Percentiles rank a stretch among this genome's conserved stretches.
phyloP scores from a whole-genome alignment of 1,140 invertebrate species.

The Atta colombica region DNA sequence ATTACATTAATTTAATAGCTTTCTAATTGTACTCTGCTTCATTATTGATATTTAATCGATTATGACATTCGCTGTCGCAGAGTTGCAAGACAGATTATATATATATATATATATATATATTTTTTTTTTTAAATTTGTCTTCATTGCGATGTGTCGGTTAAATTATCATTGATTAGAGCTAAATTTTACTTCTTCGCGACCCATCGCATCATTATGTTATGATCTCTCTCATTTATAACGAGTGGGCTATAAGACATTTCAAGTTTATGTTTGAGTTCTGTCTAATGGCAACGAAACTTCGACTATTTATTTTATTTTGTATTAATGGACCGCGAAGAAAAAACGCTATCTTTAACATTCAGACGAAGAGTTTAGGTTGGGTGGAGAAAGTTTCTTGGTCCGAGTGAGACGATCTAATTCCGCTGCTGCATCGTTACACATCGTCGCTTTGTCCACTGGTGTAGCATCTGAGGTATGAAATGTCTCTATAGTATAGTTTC shows the following conservation, averaged over 20 bases:
- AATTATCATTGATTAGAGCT: constrained; percentile 10
- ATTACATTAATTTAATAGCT: constrained; percentile 76
- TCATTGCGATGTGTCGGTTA: constrained; percentile 28
- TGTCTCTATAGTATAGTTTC: background rate
- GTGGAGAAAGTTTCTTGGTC: constrained; percentile 88
- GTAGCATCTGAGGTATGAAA: constrained; percentile 83
- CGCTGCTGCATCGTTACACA: constrained; percentile 96
- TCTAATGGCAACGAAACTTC: constrained; percentile 15
- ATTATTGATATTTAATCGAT: constrained; percentile 64
- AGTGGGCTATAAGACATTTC: background rate
- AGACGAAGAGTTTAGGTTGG: constrained; percentile 82
- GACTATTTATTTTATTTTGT: background rate
- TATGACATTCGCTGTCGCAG: constrained; percentile 60
- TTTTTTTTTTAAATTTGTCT: constrained; percentile 8
- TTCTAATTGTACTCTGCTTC: constrained; percentile 57
- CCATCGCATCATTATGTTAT: constrained; percentile 16
- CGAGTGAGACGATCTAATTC: constrained; percentile 95
- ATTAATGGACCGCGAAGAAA: constrained; percentile 60
- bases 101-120: background rate
- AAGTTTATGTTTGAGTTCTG: constrained; percentile 1
- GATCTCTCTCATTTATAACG: background rate
- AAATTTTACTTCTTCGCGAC: constrained; percentile 45
- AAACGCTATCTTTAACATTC: constrained; percentile 78
- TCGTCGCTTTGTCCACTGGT: constrained; percentile 88
- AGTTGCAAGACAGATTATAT: constrained; percentile 47